Base-by-base conservation (phyloP, 35 echinoderm and acorn worm genomes). In the Strongylocentrotus purpuratus region DNA sequence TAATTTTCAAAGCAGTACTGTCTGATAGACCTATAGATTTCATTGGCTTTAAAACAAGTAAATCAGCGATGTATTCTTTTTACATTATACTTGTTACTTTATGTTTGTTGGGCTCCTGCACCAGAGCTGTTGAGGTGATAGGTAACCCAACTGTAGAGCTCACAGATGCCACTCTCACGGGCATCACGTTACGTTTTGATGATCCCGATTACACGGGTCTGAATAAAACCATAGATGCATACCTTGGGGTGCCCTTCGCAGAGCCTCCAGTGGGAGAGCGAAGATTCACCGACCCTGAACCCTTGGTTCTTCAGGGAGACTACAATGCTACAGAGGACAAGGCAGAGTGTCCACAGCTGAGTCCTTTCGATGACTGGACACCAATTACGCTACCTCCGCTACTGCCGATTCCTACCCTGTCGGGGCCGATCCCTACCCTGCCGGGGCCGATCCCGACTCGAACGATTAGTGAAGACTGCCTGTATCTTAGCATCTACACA, bases 161-260 rank as follows among this genome's bases (percentile, higher is more conserved):
- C 11, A 13, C 8, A 18, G 7, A 89, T 10, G 87, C 87, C 87
- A 89, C 33, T 89, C 87, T 89, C 12, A 89, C 87, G 4, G 87
- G 87, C 9, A 89, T 89, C 13, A 89, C 33, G 15, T 20, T 89
- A 20, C 87, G 33, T 45, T 89, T 41, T 46, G 87, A 89, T 46
- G 31, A 89, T 33, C 33, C 87, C 87, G 7, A 17, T 9, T 89
- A 41, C 45, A 33, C 25, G 87, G 18, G 25, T 9, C 4, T 89
- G 32, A 93, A 58, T 28, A 93, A 58, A 46, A 25, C 91, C 47
- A 93, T 93, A 33, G 91, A 93, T 58, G 45, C 91, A 4, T 93
- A 93, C 46, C 91, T 93, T 31, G 91, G 91, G 45, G 48, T 93
- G 22, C 91, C 91, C 4, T 93, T 93, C n/a, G 91, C 91, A 4